Conservation (phyloP, 2,797 vertebrate genomes). For the Centropyge bicolor region DNA sequence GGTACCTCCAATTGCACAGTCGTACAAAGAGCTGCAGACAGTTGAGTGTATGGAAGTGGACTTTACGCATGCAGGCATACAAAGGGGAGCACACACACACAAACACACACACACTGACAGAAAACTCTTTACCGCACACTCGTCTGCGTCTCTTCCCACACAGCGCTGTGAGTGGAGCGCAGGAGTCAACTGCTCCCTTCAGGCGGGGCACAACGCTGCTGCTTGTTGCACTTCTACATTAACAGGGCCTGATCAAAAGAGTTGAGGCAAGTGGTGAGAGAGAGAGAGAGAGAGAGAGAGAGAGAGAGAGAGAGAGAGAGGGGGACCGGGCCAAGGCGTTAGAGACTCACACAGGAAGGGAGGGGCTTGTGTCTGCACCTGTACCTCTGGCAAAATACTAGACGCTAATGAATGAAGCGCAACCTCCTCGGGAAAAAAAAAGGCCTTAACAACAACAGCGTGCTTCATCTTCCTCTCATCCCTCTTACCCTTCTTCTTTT, state of each 20-base stretch:
- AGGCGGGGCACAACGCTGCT: constrained; percentile 61
- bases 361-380: constrained; percentile 71
- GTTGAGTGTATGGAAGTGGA: constrained; percentile 21
- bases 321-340: constrained; percentile 10
- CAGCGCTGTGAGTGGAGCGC: constrained; percentile 39
- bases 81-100: constrained; percentile 11
- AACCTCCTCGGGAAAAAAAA: constrained; percentile 31
- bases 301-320: neutral
- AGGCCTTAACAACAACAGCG: constrained; percentile 71
- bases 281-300: neutral
- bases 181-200: constrained; percentile 59
- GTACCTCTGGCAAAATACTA: constrained; percentile 73
- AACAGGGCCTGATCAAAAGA: constrained; percentile 51
- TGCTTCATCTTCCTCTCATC: constrained; percentile 74
- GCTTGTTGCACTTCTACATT: constrained; percentile 63
- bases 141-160: constrained; percentile 43
- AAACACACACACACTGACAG: constrained; percentile 5
- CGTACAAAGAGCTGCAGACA: constrained; percentile 5
- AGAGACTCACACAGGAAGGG: constrained; percentile 39
- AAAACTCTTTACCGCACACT: constrained; percentile 49
- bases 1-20: neutral
- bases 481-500: constrained; percentile 64
- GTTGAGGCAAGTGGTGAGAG: constrained; percentile 14
- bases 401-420: constrained; percentile 71
- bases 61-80: constrained; percentile 15